Evolutionary conservation across 2,113 vertebrate species (phyloP).

Genomic region (Melanerpes formicivorus): DNA sequence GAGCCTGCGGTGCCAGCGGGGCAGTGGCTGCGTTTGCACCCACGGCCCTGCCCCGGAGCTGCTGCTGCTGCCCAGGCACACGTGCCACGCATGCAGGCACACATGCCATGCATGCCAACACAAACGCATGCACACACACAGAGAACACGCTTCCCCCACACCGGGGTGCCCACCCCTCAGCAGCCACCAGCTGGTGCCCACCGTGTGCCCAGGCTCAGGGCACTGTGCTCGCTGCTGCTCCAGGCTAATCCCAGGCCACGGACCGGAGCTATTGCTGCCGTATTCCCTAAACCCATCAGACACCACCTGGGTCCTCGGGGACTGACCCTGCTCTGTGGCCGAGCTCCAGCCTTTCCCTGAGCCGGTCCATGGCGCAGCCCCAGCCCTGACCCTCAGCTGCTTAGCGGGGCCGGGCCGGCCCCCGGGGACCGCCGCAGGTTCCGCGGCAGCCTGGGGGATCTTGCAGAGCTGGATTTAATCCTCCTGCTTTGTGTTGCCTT

Average conservation of each 20-base stretch:
- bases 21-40: neutral
- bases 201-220: neutral
- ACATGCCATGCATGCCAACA: no score
- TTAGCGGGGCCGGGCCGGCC: neutral
- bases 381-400: neutral
- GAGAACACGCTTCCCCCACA: neutral
- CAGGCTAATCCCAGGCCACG: neutral
- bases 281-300: neutral
- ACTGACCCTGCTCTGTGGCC: no score
- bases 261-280: no score
- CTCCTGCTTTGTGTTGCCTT: neutral
- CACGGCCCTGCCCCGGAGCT: neutral
- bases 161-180: neutral
- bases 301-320: neutral
- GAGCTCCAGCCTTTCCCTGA: no score
- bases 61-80: rapidly evolving
- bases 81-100: no score
- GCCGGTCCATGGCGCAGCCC: neutral
- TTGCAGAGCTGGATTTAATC: neutral
- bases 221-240: neutral
- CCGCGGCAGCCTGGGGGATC: neutral
- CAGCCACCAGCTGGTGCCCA: neutral
- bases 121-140: neutral
- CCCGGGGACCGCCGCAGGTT: neutral
- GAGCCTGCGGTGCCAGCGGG: neutral